These are phyloP conservation scores for Teinopalpus imperialis DNA, from an alignment of 2,888 invertebrate species.

Conservation along the genomic window DNA sequence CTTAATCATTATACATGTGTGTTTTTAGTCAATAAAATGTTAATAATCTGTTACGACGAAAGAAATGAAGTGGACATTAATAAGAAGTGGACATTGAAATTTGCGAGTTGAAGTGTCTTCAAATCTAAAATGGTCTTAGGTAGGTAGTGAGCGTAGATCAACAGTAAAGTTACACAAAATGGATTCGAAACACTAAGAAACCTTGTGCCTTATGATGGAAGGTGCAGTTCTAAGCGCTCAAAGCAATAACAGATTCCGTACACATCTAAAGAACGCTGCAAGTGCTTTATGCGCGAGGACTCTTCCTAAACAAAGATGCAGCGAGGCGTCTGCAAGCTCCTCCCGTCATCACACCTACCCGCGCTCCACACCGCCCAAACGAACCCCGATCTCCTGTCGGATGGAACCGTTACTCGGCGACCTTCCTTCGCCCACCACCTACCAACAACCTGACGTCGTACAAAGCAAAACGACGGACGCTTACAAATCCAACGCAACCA, in stretches of 20 bases:
- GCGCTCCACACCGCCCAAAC: conserved; percentile 61
- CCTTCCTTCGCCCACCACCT: conserved; percentile 40
- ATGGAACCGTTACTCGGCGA: conserved; percentile 61
- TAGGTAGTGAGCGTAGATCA: conserved; percentile 23
- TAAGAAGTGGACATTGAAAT: conserved; percentile 16
- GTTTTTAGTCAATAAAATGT: conserved; percentile 13
- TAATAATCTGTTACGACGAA: neutral
- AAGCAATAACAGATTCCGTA: conserved; percentile 68
- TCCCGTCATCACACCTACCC: conserved; percentile 72
- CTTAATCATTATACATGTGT: neutral
- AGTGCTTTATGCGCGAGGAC: conserved; percentile 72
- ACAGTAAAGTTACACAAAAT: conserved; percentile 41
- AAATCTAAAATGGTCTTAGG: conserved; percentile 24
- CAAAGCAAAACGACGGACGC: conserved; percentile 44
- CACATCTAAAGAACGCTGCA: conserved; percentile 73
- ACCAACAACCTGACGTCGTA: conserved; percentile 46
- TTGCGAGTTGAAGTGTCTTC: conserved; percentile 6
- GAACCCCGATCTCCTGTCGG: conserved; percentile 60
- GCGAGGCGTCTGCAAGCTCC: conserved; percentile 50
- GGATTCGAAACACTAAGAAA: conserved; percentile 56
- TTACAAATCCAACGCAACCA: conserved; percentile 38
- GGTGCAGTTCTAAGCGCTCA: conserved; percentile 77
- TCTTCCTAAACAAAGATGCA: conserved; percentile 71
- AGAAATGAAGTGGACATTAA: conserved; percentile 15
- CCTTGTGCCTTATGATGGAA: conserved; percentile 61